A percentile compares a stretch with the other conserved stretches of the same genome.
Conservation (phyloP, 2,113 vertebrate species). For the Macaca fascicularis region T2T-MFA8v1.1 NC_088391.1:12364001-12364500, state of each 20-base stretch:
- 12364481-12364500: too few species aligned
- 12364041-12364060: conserved; percentile 2
- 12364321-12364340: neutral
- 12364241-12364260: neutral
- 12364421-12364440: conserved; percentile 11
- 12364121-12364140: neutral
- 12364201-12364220: neutral
- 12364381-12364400: neutral
- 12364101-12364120: neutral
- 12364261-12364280: neutral
- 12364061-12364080: neutral
- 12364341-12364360: conserved; percentile 17
- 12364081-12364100: neutral
- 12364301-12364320: neutral
- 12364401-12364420: neutral
- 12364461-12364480: neutral
- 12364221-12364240: neutral
- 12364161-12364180: neutral
- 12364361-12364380: neutral
- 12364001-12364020: neutral
- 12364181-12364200: neutral
- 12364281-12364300: neutral
- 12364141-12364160: neutral
- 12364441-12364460: neutral
- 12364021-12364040: neutral